Evolutionary conservation across 2,113 vertebrate genomes (phyloP).

Genomic region (Pyxicephalus adspersus): DNA sequence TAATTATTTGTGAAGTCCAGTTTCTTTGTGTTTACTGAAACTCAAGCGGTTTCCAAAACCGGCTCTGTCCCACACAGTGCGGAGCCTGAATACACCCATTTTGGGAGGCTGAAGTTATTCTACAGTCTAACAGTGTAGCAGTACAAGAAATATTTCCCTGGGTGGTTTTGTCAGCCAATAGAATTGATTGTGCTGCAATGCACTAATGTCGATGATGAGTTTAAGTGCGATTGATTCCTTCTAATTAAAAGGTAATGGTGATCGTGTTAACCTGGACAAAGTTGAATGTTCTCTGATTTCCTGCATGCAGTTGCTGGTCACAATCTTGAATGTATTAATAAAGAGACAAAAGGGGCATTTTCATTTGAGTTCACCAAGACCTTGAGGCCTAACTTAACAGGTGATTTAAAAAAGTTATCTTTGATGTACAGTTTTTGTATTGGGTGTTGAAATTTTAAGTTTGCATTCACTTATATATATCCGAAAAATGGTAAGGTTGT

Average conservation of each 20-base stretch:
- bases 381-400: too few relatives aligned
- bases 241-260: background rate
- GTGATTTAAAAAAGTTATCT: too few relatives aligned
- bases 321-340: too few relatives aligned
- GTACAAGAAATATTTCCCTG: background rate
- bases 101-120: slow-evolving; percentile 4
- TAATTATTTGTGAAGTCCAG: slow-evolving; percentile 71
- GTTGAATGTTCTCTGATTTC: background rate
- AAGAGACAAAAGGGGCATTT: too few relatives aligned
- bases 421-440: too few relatives aligned
- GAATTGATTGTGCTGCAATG: background rate
- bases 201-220: background rate
- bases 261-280: background rate
- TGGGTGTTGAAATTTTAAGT: too few relatives aligned
- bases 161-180: background rate
- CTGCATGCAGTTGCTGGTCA: too few relatives aligned
- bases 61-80: slow-evolving; percentile 19
- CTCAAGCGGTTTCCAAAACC: slow-evolving; percentile 48
- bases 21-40: slow-evolving; percentile 70
- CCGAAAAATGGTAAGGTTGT: too few relatives aligned
- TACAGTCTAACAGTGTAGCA: background rate
- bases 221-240: background rate
- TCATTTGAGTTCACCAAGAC: too few relatives aligned
- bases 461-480: too few relatives aligned
- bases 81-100: slow-evolving; percentile 32